These are phyloP conservation scores for Eupithecia subfuscata DNA, from an alignment of 2,888 invertebrate species.

Conservation along the genomic window DNA sequence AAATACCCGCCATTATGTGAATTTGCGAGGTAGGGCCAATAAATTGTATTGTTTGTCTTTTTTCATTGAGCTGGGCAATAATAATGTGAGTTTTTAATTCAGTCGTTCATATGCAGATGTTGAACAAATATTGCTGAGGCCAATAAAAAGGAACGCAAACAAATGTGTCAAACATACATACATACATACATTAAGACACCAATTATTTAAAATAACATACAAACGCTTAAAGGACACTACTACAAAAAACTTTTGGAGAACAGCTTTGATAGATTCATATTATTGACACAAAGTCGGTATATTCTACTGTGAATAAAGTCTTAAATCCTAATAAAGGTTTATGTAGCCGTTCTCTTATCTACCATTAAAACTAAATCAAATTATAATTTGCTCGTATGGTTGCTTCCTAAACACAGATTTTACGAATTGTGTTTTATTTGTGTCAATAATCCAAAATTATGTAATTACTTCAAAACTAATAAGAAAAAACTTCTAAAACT, in stretches of 20 bases:
- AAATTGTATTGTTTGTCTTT: constrained; percentile 32
- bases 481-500: background rate
- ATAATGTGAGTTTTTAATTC: constrained; percentile 17
- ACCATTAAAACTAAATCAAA: background rate
- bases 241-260: background rate
- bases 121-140: background rate
- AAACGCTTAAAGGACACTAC: background rate
- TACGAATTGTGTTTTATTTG: background rate
- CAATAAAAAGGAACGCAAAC: background rate
- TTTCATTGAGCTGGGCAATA: constrained; percentile 26
- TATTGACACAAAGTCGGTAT: background rate
- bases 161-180: background rate
- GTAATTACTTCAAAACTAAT: background rate
- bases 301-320: background rate
- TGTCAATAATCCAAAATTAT: no score
- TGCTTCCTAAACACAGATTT: background rate
- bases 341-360: background rate
- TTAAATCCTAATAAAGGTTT: no score
- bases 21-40: constrained; percentile 50
- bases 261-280: background rate
- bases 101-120: constrained; percentile 8
- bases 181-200: background rate
- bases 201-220: background rate
- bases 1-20: constrained; percentile 55
- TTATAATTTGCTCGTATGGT: background rate